Percentiles rank a stretch among this genome's conserved stretches.
Conservation (phyloP, 1,140 invertebrate species). For the Zaprionus tsacasi region DNA sequence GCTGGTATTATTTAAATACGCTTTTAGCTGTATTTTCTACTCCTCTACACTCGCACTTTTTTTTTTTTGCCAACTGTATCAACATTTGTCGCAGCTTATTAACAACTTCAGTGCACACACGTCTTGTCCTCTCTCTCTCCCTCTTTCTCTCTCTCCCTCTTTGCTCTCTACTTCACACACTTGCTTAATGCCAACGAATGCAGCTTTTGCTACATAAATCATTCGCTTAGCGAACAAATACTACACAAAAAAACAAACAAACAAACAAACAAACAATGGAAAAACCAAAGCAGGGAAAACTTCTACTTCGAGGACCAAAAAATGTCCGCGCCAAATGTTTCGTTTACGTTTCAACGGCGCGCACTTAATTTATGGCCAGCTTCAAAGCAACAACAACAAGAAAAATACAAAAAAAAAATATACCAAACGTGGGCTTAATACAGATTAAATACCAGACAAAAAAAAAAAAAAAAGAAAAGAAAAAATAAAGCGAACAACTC, state of each 20-base stretch:
- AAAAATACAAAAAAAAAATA: constrained; percentile 44
- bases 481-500: not conserved
- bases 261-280: constrained; percentile 32
- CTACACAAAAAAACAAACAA: constrained; percentile 31
- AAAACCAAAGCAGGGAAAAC: constrained; percentile 32
- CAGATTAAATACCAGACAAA: constrained; percentile 8
- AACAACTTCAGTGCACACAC: constrained; percentile 46
- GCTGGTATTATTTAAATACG: not conserved
- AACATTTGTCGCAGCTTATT: constrained; percentile 72
- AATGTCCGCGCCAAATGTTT: constrained; percentile 75
- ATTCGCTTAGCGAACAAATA: constrained; percentile 48
- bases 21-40: no score
- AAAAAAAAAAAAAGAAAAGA: not conserved
- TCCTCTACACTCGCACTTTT: no score
- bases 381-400: constrained; percentile 23
- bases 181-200: constrained; percentile 17
- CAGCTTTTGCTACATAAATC: constrained; percentile 60
- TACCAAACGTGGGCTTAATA: constrained; percentile 18
- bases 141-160: constrained; percentile 3
- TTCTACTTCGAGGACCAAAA: constrained; percentile 49
- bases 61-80: constrained; percentile 43
- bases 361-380: constrained; percentile 47
- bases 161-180: constrained; percentile 7
- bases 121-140: not conserved
- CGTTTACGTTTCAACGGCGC: constrained; percentile 60